These are phyloP conservation scores for Nomada flava DNA, from an alignment of 2,888 invertebrate species.

Conservation along the genomic window DNA sequence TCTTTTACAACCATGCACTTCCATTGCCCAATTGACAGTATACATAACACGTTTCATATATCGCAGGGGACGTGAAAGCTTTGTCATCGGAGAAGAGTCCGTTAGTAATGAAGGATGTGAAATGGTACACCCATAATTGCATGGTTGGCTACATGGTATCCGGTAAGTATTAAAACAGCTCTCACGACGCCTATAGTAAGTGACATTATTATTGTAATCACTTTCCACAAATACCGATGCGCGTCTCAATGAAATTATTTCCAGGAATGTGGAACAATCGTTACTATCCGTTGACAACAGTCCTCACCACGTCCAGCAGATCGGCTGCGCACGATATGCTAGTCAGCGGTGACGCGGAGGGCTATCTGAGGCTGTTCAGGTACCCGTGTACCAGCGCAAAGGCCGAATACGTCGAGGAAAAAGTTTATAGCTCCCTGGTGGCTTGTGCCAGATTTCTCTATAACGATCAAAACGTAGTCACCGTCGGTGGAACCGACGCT, in stretches of 20 bases:
- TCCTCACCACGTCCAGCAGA: conserved; percentile 92
- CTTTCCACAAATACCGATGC: background rate
- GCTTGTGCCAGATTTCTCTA: conserved; percentile 93
- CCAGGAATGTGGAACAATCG: conserved; percentile 95
- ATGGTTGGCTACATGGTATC: conserved; percentile 95
- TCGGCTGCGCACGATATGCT: conserved; percentile 93
- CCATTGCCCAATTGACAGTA: background rate
- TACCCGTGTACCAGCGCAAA: conserved; percentile 94
- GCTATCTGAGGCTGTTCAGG: conserved; percentile 93
- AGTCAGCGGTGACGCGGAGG: conserved; percentile 95
- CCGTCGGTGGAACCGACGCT: conserved; percentile 94
- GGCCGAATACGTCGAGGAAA: conserved; percentile 94
- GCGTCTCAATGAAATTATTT: background rate
- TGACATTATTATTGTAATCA: background rate
- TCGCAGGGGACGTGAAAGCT: conserved; percentile 94
- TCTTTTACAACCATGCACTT: background rate
- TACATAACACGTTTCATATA: conserved; percentile 70
- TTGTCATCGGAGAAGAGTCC: conserved; percentile 94
- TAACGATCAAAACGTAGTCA: conserved; percentile 94
- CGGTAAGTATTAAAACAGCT: conserved; percentile 85
- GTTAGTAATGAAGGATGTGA: conserved; percentile 95
- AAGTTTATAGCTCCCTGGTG: conserved; percentile 93
- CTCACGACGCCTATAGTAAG: too few species aligned
- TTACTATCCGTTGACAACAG: conserved; percentile 93
- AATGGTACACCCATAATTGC: conserved; percentile 95